phyloP scores from a whole-genome alignment of 1,140 invertebrate genomes.

The Holotrichia oblita region DNA sequence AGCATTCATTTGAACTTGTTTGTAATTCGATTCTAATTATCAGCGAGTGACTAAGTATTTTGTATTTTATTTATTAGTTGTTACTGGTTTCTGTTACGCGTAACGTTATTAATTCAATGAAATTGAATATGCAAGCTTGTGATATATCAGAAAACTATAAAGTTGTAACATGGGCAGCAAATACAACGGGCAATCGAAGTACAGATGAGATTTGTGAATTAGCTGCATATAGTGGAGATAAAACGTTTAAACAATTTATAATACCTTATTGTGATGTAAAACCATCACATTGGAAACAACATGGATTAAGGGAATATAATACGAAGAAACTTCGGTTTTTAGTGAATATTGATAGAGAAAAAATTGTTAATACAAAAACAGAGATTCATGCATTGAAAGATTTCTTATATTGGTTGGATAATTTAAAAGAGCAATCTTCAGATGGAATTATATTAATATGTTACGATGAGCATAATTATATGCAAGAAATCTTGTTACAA shows the following conservation, averaged over 20 bases:
- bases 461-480: neutral
- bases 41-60: no score
- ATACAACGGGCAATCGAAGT: neutral
- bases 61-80: no score
- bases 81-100: neutral
- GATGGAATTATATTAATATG: neutral
- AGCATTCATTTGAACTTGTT: no score
- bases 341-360: neutral
- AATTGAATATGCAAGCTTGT: neutral
- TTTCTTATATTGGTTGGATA: constrained; percentile 3
- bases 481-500: neutral
- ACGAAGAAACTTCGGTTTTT: neutral
- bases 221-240: neutral
- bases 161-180: neutral
- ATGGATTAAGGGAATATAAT: neutral
- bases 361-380: neutral
- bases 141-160: neutral
- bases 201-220: constrained; percentile 15
- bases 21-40: no score
- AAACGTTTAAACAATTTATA: neutral
- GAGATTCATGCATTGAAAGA: constrained; percentile 1
- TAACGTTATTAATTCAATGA: neutral
- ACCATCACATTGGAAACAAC: neutral
- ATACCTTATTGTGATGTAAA: constrained; percentile 12
- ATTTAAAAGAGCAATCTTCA: neutral